Evolutionary conservation across 2,888 invertebrate genomes (phyloP).

Genomic region (Leptura quadrifasciata): DNA sequence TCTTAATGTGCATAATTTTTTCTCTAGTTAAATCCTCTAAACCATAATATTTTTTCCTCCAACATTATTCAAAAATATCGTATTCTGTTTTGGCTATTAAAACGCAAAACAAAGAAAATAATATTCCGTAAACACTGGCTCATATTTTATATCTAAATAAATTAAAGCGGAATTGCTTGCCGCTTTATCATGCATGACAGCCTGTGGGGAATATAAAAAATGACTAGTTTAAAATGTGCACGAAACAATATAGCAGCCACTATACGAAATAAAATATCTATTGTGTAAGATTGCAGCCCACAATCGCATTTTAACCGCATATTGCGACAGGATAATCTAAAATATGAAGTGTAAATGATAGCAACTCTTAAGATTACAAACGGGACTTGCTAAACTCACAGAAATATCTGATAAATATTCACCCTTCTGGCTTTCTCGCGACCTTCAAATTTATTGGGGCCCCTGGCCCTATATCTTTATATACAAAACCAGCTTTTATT

Average conservation of each 20-base stretch:
- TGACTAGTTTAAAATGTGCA: slow-evolving; percentile 19
- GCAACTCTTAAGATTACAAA: slow-evolving; percentile 14
- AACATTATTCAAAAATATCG: not conserved
- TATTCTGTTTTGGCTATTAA: slow-evolving; percentile 19
- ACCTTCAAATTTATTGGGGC: slow-evolving; percentile 53
- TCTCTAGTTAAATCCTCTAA: no score
- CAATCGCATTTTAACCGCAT: slow-evolving; percentile 8
- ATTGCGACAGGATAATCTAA: slow-evolving; percentile 25
- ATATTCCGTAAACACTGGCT: slow-evolving; percentile 21
- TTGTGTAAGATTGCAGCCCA: slow-evolving; percentile 7
- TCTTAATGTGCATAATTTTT: no score
- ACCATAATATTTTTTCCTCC: not conserved
- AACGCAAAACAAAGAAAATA: slow-evolving; percentile 19
- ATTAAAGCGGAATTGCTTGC: slow-evolving; percentile 32
- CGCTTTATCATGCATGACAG: slow-evolving; percentile 32
- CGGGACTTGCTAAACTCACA: slow-evolving; percentile 3
- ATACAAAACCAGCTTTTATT: slow-evolving; percentile 30
- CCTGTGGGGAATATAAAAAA: slow-evolving; percentile 30
- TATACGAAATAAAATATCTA: slow-evolving; percentile 13
- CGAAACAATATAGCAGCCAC: slow-evolving; percentile 18
- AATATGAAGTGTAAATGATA: slow-evolving; percentile 32
- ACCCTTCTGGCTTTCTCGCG: slow-evolving; percentile 56
- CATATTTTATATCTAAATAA: slow-evolving; percentile 38
- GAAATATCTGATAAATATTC: slow-evolving; percentile 62
- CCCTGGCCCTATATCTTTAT: slow-evolving; percentile 34